A percentile compares a stretch with the other conserved stretches of the same genome.
These are phyloP conservation scores for Calonectris borealis DNA, from an alignment of 2,113 vertebrate species.

Conservation along the genomic window DNA sequence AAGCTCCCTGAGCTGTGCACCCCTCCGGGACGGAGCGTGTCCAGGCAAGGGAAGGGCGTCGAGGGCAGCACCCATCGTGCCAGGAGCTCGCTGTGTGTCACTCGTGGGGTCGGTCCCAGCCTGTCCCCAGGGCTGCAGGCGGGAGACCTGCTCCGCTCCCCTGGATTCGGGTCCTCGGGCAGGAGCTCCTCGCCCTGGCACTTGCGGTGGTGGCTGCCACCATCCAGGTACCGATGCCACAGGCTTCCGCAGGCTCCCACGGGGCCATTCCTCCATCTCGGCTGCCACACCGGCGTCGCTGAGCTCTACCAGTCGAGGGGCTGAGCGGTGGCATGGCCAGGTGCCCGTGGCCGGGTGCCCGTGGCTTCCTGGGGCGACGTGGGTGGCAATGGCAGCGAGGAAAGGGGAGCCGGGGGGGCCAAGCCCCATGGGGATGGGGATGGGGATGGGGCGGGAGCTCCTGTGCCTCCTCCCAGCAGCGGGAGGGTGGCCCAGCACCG, in stretches of 20 bases:
- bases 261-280: background rate
- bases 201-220: background rate
- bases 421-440: background rate
- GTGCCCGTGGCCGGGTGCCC: background rate
- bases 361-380: fast-evolving
- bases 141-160: background rate
- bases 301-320: background rate
- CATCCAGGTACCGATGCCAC: background rate
- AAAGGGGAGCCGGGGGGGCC: background rate
- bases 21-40: background rate
- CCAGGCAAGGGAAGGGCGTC: background rate
- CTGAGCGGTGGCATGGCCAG: background rate
- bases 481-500: background rate
- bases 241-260: background rate
- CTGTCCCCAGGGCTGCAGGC: background rate
- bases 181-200: background rate
- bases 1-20: background rate
- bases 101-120: fast-evolving
- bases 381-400: background rate
- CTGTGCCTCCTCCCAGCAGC: fast-evolving
- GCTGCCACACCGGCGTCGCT: fast-evolving
- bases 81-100: background rate
- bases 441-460: background rate
- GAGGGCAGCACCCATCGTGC: background rate
- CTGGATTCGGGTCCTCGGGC: fast-evolving